Percentiles rank a stretch among this genome's conserved stretches.
These are phyloP conservation scores for Tragelaphus imberbis DNA, from an alignment of 2,113 vertebrate species.

Conservation along the genomic window DNA sequence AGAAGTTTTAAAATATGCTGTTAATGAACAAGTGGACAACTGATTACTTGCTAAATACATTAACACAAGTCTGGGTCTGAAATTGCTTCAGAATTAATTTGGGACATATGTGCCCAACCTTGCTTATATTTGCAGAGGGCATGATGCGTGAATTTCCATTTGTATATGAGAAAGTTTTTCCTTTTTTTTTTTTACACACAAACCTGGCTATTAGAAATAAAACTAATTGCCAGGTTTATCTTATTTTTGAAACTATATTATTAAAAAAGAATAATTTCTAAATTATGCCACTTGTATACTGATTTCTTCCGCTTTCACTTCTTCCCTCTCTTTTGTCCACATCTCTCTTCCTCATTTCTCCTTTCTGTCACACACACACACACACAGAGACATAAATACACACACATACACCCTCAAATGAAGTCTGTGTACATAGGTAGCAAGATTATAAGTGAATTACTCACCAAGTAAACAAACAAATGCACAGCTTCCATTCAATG, in stretches of 20 bases:
- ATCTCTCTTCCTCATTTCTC: neutral
- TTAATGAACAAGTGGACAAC: conserved; percentile 64
- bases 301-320: neutral
- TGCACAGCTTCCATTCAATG: neutral
- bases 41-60: conserved; percentile 62
- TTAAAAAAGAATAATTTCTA: neutral
- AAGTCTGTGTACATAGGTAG: neutral
- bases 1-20: conserved; percentile 59
- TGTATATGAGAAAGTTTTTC: neutral
- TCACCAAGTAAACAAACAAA: neutral
- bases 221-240: neutral
- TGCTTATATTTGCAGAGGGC: conserved; percentile 18
- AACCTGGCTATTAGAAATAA: neutral
- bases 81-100: conserved; percentile 63
- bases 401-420: neutral
- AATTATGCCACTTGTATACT: neutral
- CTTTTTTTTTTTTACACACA: conserved; percentile 13
- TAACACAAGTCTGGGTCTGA: conserved; percentile 59
- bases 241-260: conserved; percentile 21
- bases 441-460: neutral
- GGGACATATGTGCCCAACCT: conserved; percentile 47
- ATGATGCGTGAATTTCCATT: conserved; percentile 5
- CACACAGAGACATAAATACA: neutral
- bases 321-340: neutral
- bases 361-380: neutral